phyloP scores from a whole-genome alignment of 2,113 vertebrate species.

The Gadus chalcogrammus region DNA sequence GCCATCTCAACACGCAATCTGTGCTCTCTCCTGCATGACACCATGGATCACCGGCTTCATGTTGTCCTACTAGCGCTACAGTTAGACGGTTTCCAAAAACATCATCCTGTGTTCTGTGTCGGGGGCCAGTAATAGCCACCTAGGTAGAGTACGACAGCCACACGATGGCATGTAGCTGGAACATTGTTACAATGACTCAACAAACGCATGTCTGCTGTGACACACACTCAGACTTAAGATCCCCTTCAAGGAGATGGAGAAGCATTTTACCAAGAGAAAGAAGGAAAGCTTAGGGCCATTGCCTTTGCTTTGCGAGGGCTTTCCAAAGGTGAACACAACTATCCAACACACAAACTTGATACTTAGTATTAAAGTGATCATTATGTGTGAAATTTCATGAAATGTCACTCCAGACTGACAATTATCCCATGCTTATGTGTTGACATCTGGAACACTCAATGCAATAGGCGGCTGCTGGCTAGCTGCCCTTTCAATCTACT shows the following conservation, averaged over 20 bases:
- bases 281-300: not conserved
- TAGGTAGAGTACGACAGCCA: no score
- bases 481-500: slow-evolving; percentile 7
- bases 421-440: slow-evolving; percentile 1
- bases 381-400: slow-evolving; percentile 1
- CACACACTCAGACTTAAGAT: slow-evolving; percentile 11
- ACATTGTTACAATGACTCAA: not conserved
- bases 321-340: slow-evolving; percentile 4
- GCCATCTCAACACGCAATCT: no score
- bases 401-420: not conserved
- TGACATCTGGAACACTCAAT: slow-evolving; percentile 6
- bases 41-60: no score
- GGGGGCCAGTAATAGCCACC: no score
- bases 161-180: no score
- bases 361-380: slow-evolving; percentile 9
- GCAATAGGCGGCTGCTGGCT: slow-evolving; percentile 11
- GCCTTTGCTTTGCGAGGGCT: slow-evolving; percentile 16
- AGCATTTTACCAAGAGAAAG: slow-evolving; percentile 23
- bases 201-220: slow-evolving; percentile 8
- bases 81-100: no score
- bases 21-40: no score
- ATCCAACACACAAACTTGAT: slow-evolving; percentile 19
- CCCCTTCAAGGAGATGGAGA: not conserved
- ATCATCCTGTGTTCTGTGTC: no score
- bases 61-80: no score